Conservation (phyloP, 2,888 invertebrate genomes). For the Spisula solida region DNA sequence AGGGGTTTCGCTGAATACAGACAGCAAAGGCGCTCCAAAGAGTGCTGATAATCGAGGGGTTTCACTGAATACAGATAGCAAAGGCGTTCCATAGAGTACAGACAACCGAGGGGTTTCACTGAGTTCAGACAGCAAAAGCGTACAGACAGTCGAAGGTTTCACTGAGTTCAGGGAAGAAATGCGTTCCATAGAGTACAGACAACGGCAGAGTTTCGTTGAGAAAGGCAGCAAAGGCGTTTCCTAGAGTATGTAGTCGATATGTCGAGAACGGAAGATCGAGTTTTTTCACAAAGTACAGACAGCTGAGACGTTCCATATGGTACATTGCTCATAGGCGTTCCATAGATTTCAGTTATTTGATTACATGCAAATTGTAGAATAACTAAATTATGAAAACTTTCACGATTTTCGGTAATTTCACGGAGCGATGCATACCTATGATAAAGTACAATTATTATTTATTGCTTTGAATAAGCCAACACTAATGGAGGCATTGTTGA, state of each 20-base stretch:
- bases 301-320: too few species aligned
- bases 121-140: too few species aligned
- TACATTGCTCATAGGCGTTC: neutral
- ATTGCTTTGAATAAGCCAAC: neutral
- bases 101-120: too few species aligned
- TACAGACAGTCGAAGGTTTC: too few species aligned
- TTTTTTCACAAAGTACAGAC: too few species aligned
- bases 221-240: neutral
- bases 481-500: neutral
- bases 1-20: neutral
- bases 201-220: neutral
- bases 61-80: too few species aligned
- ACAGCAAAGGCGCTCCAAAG: too few species aligned
- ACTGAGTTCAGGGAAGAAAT: too few species aligned
- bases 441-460: neutral
- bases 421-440: neutral
- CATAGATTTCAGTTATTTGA: neutral
- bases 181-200: neutral
- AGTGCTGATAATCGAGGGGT: too few species aligned
- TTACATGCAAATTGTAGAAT: neutral
- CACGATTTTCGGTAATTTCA: conserved; percentile 8
- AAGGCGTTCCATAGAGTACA: too few species aligned
- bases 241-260: too few species aligned
- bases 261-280: too few species aligned
- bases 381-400: neutral